Percentiles rank a stretch among this genome's conserved stretches.
Conservation (phyloP, 2,888 invertebrate genomes). For the Dermolepida albohirtum region DNA sequence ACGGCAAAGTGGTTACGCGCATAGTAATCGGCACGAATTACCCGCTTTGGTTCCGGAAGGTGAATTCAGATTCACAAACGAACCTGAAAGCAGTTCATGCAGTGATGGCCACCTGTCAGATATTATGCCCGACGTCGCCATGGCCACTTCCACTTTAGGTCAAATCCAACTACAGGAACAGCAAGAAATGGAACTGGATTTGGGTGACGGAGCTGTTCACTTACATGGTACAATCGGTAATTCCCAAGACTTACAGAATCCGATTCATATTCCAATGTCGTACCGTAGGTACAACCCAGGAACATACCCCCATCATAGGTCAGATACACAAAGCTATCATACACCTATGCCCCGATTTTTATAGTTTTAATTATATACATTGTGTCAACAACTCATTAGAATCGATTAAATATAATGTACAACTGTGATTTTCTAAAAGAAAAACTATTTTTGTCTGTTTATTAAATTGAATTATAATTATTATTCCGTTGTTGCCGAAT, state of each 20-base stretch:
- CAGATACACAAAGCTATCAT: constrained; percentile 54
- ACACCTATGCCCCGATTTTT: constrained; percentile 56
- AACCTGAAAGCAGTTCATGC: constrained; percentile 70
- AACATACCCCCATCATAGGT: constrained; percentile 56
- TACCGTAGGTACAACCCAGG: constrained; percentile 60
- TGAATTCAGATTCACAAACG: constrained; percentile 64
- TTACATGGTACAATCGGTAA: constrained; percentile 60
- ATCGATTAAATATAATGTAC: constrained; percentile 49
- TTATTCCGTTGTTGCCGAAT: constrained; percentile 8
- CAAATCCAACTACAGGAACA: constrained; percentile 74
- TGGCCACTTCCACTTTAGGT: constrained; percentile 83
- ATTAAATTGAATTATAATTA: constrained; percentile 30
- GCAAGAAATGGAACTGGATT: constrained; percentile 80
- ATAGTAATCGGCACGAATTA: constrained; percentile 71
- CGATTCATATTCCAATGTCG: constrained; percentile 57
- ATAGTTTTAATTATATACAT: constrained; percentile 50
- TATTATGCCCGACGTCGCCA: constrained; percentile 92
- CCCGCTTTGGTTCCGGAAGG: constrained; percentile 76
- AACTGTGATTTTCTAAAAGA: constrained; percentile 50
- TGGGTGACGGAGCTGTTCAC: constrained; percentile 87
- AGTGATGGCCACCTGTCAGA: constrained; percentile 81
- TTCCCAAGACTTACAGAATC: constrained; percentile 54
- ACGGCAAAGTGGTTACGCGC: constrained; percentile 65
- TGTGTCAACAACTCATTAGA: constrained; percentile 46
- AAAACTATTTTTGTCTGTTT: constrained; percentile 37